Base-by-base conservation (phyloP, 2,797 vertebrate species). In the Telmatherina bonti region DNA sequence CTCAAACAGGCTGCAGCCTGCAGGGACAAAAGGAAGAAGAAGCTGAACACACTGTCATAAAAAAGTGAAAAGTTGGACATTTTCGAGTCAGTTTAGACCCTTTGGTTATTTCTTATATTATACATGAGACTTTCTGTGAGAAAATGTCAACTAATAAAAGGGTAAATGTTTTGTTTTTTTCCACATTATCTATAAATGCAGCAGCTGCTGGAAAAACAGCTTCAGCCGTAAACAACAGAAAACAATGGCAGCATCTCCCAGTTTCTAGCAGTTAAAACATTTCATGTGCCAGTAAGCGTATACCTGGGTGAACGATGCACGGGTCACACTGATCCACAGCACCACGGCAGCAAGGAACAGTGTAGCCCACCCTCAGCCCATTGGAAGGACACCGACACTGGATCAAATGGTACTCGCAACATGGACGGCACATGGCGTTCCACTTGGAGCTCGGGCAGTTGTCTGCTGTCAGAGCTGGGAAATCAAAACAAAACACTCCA, bases 1-100 rank as follows among this genome's bases (percentile, higher is more conserved):
- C 70, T 98, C 96, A 89, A 98, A 97, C 82, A 98, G 95, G 83
- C 94, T 96, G 85, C 96, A 97, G 57, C 96, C 96, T 97, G 79
- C 2, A 29, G 29, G 4, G 58, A 61, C 27, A 58, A 33, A n/a
- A 8, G 15, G 2, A 45, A 13, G 58, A 13, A 56, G 15, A 65
- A 31, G 7, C 2, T 16, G 3, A 51, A 35, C 38, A 18, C 31
- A 8, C 26, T 26, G 13, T 43, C 58, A 43, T 18, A 11, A 43
- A 33, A 27, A 29, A 62, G 18, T 52, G 35, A 72, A 38, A 7
- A 64, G 51, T 9, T 0, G 2, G 41, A 38, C 2, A n/a, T 10
- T 58, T 68, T 36, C 7, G 33, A 27, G 16, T 57, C n/a, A 33
- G 15, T 76, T 56, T 36, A 12, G n/a, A 11, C 12, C 0, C 26